Evolutionary conservation across 2,797 vertebrate species (phyloP).

Genomic region (Eupleurogrammus muticus): DNA sequence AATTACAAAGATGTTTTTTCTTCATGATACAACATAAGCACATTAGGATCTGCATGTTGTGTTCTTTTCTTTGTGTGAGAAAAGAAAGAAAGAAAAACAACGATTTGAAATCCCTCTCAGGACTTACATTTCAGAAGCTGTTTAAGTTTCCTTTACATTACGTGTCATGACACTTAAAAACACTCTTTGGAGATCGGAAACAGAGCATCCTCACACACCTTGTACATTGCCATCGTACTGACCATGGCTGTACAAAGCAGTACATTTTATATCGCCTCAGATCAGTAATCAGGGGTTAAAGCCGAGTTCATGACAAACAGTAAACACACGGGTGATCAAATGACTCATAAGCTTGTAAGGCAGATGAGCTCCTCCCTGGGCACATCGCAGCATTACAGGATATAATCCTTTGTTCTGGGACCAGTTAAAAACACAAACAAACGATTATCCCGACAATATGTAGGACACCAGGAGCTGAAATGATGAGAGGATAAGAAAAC

Average conservation of each 20-base stretch:
- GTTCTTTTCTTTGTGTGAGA: constrained; percentile 9
- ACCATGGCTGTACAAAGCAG: constrained; percentile 23
- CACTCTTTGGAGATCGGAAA: constrained; percentile 53
- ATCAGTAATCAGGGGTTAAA: constrained; percentile 12
- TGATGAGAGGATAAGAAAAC: background rate
- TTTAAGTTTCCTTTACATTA: constrained; percentile 26
- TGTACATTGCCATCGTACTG: constrained; percentile 5
- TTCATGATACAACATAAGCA: constrained; percentile 40
- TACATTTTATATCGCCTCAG: background rate
- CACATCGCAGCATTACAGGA: constrained; percentile 25
- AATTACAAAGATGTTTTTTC: constrained; percentile 38
- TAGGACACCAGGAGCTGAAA: constrained; percentile 24
- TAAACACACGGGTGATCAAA: constrained; percentile 58
- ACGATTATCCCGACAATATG: constrained; percentile 34
- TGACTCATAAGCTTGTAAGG: constrained; percentile 50
- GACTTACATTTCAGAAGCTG: constrained; percentile 26
- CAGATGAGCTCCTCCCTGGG: background rate
- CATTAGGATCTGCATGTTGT: constrained; percentile 37
- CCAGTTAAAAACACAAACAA: constrained; percentile 60
- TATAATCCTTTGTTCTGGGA: constrained; percentile 61
- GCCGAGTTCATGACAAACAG: constrained; percentile 43
- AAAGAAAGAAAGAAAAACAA: constrained; percentile 41
- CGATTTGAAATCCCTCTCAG: constrained; percentile 46
- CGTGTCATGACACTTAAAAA: constrained; percentile 42
- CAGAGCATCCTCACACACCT: constrained; percentile 61